Conservation (phyloP, 2,888 invertebrate species). For the Oscheius sp. region DNA sequence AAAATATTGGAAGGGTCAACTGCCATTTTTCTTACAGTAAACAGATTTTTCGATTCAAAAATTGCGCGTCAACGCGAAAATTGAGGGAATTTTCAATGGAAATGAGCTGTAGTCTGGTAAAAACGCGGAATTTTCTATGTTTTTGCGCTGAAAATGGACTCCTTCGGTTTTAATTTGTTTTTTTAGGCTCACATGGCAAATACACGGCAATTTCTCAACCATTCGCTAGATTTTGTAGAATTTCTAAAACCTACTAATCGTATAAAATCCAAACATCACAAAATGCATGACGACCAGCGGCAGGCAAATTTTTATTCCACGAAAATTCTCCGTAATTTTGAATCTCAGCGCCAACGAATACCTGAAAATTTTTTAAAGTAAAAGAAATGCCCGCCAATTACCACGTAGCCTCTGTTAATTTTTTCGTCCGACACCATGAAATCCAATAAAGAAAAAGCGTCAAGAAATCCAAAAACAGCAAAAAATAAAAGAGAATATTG, state of each 20-base stretch:
- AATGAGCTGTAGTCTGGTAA: no score
- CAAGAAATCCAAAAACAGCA: conserved; percentile 15
- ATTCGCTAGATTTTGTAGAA: no score
- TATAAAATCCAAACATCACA: conserved; percentile 30
- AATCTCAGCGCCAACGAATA: conserved; percentile 17
- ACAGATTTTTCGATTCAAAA: no score
- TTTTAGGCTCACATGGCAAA: no score
- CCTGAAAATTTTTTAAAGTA: not conserved
- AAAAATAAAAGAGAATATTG: conserved; percentile 25
- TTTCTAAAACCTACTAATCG: conserved; percentile 12
- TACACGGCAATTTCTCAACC: no score
- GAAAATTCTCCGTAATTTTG: conserved; percentile 15
- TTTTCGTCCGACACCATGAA: conserved; percentile 12
- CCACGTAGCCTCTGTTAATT: conserved; percentile 6
- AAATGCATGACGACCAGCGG: conserved; percentile 19
- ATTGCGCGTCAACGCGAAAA: no score
- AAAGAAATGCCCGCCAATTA: not conserved
- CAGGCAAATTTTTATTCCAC: conserved; percentile 8
- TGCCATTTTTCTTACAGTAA: no score
- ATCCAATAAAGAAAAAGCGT: conserved; percentile 15
- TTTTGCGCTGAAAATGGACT: no score
- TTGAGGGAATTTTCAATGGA: no score
- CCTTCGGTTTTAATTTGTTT: no score
- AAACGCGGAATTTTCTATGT: no score
- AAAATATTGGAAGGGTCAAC: no score